A percentile compares a stretch with the other conserved stretches of the same genome.
phyloP scores from a whole-genome alignment of 1,140 invertebrate genomes.

The Nixonia krombeini region DNA sequence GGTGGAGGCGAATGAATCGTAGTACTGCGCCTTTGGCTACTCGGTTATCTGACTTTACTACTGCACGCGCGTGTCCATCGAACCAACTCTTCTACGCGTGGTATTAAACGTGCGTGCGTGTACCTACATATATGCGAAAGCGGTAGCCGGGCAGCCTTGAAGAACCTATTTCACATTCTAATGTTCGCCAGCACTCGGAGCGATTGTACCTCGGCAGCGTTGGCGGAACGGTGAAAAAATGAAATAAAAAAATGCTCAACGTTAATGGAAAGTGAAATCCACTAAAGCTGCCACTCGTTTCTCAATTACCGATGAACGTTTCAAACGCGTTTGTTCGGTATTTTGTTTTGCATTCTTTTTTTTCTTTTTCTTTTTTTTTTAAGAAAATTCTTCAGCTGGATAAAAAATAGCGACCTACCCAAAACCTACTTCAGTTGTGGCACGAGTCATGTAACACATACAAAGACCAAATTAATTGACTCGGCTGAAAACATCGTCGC shows the following conservation, averaged over 20 bases:
- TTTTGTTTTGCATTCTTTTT: no score
- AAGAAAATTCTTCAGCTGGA: no score
- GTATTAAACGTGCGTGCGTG: conserved; percentile 50
- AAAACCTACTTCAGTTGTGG: no score
- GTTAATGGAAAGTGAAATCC: conserved; percentile 47
- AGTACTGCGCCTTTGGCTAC: no score
- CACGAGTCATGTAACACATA: no score
- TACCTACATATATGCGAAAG: conserved; percentile 48
- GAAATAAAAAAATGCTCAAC: conserved; percentile 34
- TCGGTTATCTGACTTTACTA: conserved; percentile 11
- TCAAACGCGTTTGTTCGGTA: conserved; percentile 11
- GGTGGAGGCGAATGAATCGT: no score
- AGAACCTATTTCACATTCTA: conserved; percentile 57
- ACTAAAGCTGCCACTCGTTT: conserved; percentile 28
- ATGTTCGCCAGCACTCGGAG: conserved; percentile 43
- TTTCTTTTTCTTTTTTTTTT: no score
- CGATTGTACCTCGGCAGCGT: conserved; percentile 41
- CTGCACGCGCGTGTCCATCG: conserved; percentile 16
- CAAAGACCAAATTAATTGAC: no score
- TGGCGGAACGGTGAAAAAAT: conserved; percentile 42
- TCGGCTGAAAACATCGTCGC: no score
- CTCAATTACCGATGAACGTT: conserved; percentile 25
- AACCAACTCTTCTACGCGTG: conserved; percentile 40
- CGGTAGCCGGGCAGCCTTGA: conserved; percentile 50
- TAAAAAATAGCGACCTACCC: no score